phyloP scores from a whole-genome alignment of 2,797 vertebrate species.

The Eleutherodactylus coqui region DNA sequence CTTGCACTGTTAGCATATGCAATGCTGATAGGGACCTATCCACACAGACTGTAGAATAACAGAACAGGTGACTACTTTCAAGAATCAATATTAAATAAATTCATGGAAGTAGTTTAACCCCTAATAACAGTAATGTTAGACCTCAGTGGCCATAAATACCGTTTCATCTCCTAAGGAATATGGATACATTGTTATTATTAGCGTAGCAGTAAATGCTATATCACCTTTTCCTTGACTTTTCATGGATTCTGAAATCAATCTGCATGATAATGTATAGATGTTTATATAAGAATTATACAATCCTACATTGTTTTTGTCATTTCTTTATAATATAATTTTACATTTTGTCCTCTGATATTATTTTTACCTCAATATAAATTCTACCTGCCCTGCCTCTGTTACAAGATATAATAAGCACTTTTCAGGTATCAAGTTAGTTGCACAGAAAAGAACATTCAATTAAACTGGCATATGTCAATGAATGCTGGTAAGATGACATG shows the following conservation, averaged over 20 bases:
- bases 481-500: slow-evolving; percentile 20
- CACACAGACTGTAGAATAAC: no score
- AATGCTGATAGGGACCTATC: no score
- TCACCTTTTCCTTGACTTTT: background rate
- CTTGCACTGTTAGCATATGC: no score
- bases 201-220: background rate
- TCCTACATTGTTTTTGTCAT: background rate
- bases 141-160: background rate
- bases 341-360: background rate
- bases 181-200: background rate
- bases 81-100: no score
- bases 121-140: no score
- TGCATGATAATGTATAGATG: background rate
- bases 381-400: slow-evolving; percentile 10
- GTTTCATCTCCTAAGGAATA: background rate
- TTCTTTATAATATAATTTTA: background rate
- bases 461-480: slow-evolving; percentile 43
- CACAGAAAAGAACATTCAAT: slow-evolving; percentile 49
- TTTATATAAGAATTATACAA: background rate
- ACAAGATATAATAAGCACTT: slow-evolving; percentile 29
- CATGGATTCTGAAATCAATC: background rate
- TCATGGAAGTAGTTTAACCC: no score
- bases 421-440: slow-evolving; percentile 54
- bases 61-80: no score
- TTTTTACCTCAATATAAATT: background rate